Evolutionary conservation across 2,113 vertebrate species (phyloP), one percentile per base, ranked within the genome.

Genomic region (Anoura caudifer): DNA sequence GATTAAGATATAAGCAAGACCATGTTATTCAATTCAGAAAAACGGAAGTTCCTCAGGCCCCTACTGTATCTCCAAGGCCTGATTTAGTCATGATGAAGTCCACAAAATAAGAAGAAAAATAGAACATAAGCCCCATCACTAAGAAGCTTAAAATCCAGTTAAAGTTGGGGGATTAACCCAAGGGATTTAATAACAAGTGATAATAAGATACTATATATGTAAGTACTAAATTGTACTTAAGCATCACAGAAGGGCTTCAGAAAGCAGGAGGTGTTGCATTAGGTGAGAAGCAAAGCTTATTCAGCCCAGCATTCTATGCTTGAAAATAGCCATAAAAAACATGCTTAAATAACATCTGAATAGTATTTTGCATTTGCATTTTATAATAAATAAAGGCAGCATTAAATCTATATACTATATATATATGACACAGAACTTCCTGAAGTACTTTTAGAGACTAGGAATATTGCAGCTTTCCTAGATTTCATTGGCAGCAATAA

Each of bases 81-180:
- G 41, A 94, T 7, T 67, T 54, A 70, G 41, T 70, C 19, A 69
- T 33, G 63, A 24, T 38, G 36, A 90, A 84, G 15, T 5, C 47
- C 26, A 63, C 1, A 76, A 79, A 91, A 89, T 43, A 75, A 83
- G 22, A 90, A 79, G 65, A 45, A 77, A 89, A 96, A 83, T 20
- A 45, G 15, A 83, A n/a, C 17, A 83, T 69, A 89, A 90, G 4
- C 11, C 72, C 28, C 20, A 1, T 79, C 22, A 83, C 72, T 93
- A 93, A 96, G 47, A 86, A 75, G 4, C 19, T 90, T 75, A 82
- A 95, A 88, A 72, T 94, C 16, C 45, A 91, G 22, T 67, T 89
- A 95, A 79, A 33, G 1, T 85, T 50, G 76, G 11, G 92, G 26
- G 50, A 84, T 96, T 92, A 75, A 80, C 38, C 63, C 36, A 83